Evolutionary conservation across 2,888 invertebrate species (phyloP).

Genomic region (Chloroclystis v-ata): DNA sequence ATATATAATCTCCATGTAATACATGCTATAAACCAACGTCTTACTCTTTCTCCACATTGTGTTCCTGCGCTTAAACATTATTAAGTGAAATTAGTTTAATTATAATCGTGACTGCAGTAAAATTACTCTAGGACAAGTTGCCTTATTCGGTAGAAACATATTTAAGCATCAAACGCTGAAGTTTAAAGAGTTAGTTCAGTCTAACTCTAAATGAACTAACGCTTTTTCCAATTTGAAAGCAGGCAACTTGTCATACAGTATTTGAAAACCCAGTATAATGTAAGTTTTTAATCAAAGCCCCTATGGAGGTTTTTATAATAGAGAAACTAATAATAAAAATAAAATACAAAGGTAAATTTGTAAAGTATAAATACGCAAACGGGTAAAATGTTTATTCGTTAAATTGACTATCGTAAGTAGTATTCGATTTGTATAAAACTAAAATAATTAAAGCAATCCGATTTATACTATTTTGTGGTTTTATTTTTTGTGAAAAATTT

Average conservation of each 20-base stretch:
- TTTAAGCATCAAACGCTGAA: background rate
- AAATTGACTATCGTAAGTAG: constrained; percentile 77
- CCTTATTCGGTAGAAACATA: background rate
- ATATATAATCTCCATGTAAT: no score
- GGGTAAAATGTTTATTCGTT: constrained; percentile 76
- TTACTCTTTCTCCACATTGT: constrained; percentile 49
- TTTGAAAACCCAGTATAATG: constrained; percentile 65
- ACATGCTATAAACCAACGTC: background rate
- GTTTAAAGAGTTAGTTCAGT: background rate
- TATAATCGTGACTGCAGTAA: constrained; percentile 68
- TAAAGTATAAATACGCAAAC: constrained; percentile 63
- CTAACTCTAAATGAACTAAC: background rate
- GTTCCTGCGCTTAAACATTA: constrained; percentile 64
- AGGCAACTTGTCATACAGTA: constrained; percentile 8
- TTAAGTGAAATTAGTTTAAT: constrained; percentile 53
- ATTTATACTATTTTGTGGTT: constrained; percentile 71
- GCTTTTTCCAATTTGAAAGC: constrained; percentile 1
- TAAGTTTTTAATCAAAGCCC: constrained; percentile 75
- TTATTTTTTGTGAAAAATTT: no score
- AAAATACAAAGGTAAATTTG: constrained; percentile 76
- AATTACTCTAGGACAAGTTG: constrained; percentile 18
- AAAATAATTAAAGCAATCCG: constrained; percentile 78
- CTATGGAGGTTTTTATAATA: constrained; percentile 77
- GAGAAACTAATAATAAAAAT: constrained; percentile 52
- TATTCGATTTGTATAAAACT: constrained; percentile 79